A percentile compares a stretch with the other conserved stretches of the same genome.
phyloP scores from a whole-genome alignment of 2,888 invertebrate genomes.

The Osmoderma eremita region DNA sequence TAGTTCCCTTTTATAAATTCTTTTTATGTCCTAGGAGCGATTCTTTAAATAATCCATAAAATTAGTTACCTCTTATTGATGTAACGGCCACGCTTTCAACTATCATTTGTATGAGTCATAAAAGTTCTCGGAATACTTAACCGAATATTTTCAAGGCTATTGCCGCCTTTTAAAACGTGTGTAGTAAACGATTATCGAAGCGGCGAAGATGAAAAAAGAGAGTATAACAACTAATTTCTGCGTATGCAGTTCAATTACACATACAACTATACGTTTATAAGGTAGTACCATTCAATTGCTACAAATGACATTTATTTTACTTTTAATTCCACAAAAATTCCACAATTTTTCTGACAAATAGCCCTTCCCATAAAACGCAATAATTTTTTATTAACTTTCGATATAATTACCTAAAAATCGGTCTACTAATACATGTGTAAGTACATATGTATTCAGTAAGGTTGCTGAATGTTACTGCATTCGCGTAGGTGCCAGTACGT shows the following conservation, averaged over 20 bases:
- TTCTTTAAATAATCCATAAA: constrained; percentile 43
- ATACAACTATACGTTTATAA: too few relatives aligned
- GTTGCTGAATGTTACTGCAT: too few relatives aligned
- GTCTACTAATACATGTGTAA: too few relatives aligned
- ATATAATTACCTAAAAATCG: too few relatives aligned
- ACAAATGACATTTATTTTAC: too few relatives aligned
- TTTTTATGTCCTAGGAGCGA: constrained; percentile 41
- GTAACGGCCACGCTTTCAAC: constrained; percentile 37
- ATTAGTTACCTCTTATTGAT: constrained; percentile 41
- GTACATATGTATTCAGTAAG: too few relatives aligned
- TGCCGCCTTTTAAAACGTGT: constrained; percentile 2
- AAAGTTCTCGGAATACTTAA: constrained; percentile 35
- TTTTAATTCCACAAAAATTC: too few relatives aligned
- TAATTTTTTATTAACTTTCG: too few relatives aligned
- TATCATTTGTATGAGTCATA: constrained; percentile 41
- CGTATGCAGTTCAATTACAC: background rate
- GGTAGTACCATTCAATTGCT: too few relatives aligned
- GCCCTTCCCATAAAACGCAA: too few relatives aligned
- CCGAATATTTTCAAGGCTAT: constrained; percentile 35
- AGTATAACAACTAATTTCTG: background rate
- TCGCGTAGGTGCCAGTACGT: too few relatives aligned
- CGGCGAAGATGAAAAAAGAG: background rate
- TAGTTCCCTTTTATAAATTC: constrained; percentile 34
- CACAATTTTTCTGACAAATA: too few relatives aligned
- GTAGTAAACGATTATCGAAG: background rate